Evolutionary conservation across 1,140 invertebrate genomes (phyloP), one percentile per base, ranked within the genome.

Genomic region (Leptoteleia sp.): DNA sequence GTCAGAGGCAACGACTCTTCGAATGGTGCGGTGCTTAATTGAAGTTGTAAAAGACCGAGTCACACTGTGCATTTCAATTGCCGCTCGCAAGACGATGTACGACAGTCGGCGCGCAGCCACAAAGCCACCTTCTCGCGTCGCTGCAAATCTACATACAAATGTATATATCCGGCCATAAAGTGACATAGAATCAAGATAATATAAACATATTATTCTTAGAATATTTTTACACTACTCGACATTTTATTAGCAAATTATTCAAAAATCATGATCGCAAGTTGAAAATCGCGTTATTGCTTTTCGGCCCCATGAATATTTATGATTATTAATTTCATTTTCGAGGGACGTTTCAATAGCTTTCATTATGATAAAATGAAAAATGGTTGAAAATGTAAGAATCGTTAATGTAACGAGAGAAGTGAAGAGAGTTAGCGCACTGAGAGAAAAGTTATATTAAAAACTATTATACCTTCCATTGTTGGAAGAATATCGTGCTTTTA

Each of bases 21-120:
- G 40, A 33, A 45, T 54, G 13, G 37, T 54, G 48, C 42, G 8
- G 35, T 27, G 22, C 71, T 65, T 75, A 75, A 65, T 75, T 75
- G 61, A 75, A 59, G 50, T 38, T 52, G 61, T 50, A 59, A 73
- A 57, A 75, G 52, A 50, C 5, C 45, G 35, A 65, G 35, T 50
- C 71, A 43, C 71, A 75, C 33, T 50, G 61, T 65, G 71, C 43
- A 59, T 65, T 57, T 65, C 59, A 65, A 65, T 75, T 70, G 65
- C 29, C 38, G 40, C 19, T 55, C 40, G 22, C 47, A 64, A 48
- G 47, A 52, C 43, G 62, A 45, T 67, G 48, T 35, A 48, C 42
- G 52, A 68, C 40, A 33, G 50, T 55, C 65, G 52, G 48, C 33
- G 33, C 29, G 17, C 35, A 25, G 35, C 9, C 47, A 62, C 45